Evolutionary conservation across 2,888 invertebrate species (phyloP).

Genomic region (Eupeodes latifasciatus): DNA sequence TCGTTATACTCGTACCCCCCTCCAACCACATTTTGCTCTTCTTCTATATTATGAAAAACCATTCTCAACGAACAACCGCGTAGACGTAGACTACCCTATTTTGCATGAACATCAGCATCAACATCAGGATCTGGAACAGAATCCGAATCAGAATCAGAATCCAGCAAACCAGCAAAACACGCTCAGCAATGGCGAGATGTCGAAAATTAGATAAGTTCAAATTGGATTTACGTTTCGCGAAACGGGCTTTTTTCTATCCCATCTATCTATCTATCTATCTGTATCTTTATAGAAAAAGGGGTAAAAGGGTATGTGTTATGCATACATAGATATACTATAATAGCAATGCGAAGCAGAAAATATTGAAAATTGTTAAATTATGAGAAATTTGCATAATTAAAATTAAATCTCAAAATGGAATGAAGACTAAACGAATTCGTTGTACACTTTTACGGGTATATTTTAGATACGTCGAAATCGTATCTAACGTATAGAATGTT

Average conservation of each 20-base stretch:
- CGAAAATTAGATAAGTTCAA: constrained; percentile 83
- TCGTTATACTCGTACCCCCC: neutral
- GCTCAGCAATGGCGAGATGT: constrained; percentile 78
- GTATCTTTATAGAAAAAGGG: neutral
- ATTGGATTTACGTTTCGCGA: constrained; percentile 80
- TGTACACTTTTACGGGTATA: constrained; percentile 23
- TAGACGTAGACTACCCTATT: constrained; percentile 34
- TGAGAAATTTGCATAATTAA: constrained; percentile 77
- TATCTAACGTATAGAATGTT: constrained; percentile 12
- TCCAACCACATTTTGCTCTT: too few species aligned
- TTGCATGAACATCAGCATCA: constrained; percentile 38
- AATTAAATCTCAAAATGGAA: constrained; percentile 70
- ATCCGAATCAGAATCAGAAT: neutral
- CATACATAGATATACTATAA: neutral
- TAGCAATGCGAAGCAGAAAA: constrained; percentile 64
- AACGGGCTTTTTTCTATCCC: constrained; percentile 12
- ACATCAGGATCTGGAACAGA: neutral
- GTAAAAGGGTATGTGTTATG: neutral
- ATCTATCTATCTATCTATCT: neutral
- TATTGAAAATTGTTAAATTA: constrained; percentile 77
- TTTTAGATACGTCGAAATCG: neutral
- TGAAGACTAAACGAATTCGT: constrained; percentile 54
- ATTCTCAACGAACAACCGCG: neutral
- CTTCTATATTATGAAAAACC: constrained; percentile 20
- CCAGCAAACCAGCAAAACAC: neutral